Conservation (phyloP, 2,797 vertebrate species). For the Coluber constrictor region DNA sequence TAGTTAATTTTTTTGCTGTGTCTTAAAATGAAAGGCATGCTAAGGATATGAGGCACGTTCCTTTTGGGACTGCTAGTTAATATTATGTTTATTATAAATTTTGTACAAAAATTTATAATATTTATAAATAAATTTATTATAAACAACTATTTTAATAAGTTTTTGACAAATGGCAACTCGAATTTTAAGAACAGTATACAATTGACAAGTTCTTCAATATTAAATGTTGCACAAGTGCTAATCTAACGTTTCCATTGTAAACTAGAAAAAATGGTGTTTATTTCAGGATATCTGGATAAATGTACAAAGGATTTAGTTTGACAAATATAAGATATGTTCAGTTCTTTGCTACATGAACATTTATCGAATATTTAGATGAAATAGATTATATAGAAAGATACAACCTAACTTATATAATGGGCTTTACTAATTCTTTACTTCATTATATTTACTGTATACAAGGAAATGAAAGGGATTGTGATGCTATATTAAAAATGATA, state of each 20-base stretch:
- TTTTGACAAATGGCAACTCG: not conserved
- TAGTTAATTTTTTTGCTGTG: too few relatives aligned
- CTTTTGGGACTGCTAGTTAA: too few relatives aligned
- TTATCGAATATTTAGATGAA: not conserved
- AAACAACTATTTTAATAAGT: not conserved
- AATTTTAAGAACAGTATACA: not conserved
- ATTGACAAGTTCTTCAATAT: not conserved
- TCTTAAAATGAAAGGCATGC: too few relatives aligned
- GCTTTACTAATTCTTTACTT: too few relatives aligned
- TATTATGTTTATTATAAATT: too few relatives aligned
- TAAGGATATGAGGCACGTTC: too few relatives aligned
- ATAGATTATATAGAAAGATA: conserved; percentile 1
- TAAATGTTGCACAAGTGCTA: not conserved
- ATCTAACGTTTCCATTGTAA: not conserved
- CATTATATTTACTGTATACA: too few relatives aligned
- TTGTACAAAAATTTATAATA: too few relatives aligned
- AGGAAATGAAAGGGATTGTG: too few relatives aligned
- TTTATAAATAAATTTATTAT: too few relatives aligned
- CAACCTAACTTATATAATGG: too few relatives aligned
- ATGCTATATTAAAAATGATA: too few relatives aligned
- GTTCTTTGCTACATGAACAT: not conserved
- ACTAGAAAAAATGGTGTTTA: not conserved
- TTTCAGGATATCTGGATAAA: not conserved
- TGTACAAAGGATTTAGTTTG: not conserved
- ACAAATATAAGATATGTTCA: not conserved